Base-by-base conservation (phyloP, 2,888 invertebrate species). In the Augiades crinisus region DNA sequence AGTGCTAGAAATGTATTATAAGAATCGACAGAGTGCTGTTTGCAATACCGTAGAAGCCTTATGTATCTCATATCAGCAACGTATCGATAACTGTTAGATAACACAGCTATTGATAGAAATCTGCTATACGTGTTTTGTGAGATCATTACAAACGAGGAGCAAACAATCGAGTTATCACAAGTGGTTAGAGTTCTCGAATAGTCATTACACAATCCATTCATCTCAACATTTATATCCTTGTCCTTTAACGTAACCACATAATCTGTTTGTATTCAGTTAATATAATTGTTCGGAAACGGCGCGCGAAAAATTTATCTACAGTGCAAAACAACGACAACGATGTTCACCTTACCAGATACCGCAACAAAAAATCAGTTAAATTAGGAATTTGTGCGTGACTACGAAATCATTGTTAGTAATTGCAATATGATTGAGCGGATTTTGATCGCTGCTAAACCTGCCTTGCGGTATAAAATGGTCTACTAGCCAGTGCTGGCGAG, bases 401-500 rank as follows among this genome's bases (percentile, higher is more conserved):
- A 17, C 12, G 33, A 36, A 49, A 24, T 40, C 41, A 43, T 50
- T 27, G 36, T 21, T 41, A 43, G 24, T 34, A 36, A 36, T 50
- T 34, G 41, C 22, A 34, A 27, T 43, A 33, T 27, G 36, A 50
- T 49, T 41, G 24, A 33, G 43, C 34, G 36, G 47, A 33, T 34
- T 41, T 49, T 41, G 49, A 49, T 33, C 16, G 12, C 44, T 21
- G 36, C 36, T 50, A 44, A 37, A 44, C 43, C 50, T 44, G 43
- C 44, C 50, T 49, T 58, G 54, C 57, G 62, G 65, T 66, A 68
- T 68, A 71, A 70, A 75, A 75, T 75, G 73, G 74, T 78, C 75
- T 78, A 81, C 56, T 59, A 61, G 79, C 73, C 75, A 67, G 66
- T 69, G 67, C 67, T 70, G 62, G 65, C 68, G 75, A 75, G 83